These are phyloP conservation scores for Gadus chalcogrammus DNA, from an alignment of 2,113 vertebrate genomes.

Conservation along the genomic window DNA sequence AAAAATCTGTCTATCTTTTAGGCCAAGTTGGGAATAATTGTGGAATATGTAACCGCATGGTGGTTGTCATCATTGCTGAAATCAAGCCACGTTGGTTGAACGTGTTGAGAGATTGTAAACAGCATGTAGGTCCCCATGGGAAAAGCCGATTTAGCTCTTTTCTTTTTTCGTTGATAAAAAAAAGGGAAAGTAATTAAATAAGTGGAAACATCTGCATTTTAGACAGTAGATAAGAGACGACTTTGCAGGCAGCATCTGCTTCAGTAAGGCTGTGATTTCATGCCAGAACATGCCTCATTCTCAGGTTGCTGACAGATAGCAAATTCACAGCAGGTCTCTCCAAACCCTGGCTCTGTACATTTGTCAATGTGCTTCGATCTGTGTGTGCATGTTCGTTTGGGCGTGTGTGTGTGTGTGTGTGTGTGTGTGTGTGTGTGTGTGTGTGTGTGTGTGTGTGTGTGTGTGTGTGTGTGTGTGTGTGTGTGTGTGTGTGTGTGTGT, in stretches of 20 bases:
- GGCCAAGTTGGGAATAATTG: no score
- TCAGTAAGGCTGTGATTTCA: conserved; percentile 12
- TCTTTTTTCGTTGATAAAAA: no score
- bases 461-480: neutral
- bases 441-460: neutral
- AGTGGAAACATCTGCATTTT: neutral
- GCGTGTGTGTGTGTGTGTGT: conserved; percentile 2
- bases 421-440: neutral
- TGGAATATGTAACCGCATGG: no score
- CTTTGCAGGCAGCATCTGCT: conserved; percentile 24
- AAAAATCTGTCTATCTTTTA: no score
- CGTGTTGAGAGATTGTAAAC: no score
- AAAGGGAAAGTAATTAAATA: no score
- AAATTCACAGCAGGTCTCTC: conserved; percentile 14
- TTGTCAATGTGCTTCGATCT: neutral
- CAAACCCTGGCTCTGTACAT: neutral
- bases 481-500: conserved; percentile 4
- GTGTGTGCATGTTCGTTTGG: neutral
- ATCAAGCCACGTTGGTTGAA: no score
- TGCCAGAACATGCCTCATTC: conserved; percentile 10
- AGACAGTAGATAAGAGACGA: conserved; percentile 16
- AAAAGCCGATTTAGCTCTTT: no score
- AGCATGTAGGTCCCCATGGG: no score
- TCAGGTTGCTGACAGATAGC: conserved; percentile 19
- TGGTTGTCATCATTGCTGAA: no score